Base-by-base conservation (phyloP, 2,888 invertebrate genomes). In the Chrysodeixis includens region DNA sequence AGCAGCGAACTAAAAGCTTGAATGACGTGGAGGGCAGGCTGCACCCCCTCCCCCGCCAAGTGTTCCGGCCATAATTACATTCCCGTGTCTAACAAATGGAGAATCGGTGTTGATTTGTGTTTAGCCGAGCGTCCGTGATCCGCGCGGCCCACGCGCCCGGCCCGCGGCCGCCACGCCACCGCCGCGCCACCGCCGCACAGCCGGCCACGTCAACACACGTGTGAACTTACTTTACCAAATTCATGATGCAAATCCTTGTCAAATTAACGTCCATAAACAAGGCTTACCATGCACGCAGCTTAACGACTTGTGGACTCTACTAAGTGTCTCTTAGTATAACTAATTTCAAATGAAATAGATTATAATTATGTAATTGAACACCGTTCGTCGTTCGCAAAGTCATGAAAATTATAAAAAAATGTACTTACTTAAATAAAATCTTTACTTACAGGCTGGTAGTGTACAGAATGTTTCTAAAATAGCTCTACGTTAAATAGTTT, bases 81-180 rank as follows among this genome's bases (percentile, higher is more conserved):
- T 95, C 94, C 93, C 94, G 93, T 95, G 95, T 95, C 95, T 95
- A 95, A 95, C 95, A 95, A 95, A 95, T 95, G 95, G 95, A 95
- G 95, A 95, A 95, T 95, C 95, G 94, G 92, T 95, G 95, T 95
- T 95, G 95, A 95, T 95, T 95, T 95, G 95, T 94, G 95, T 95
- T 93, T 92, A 92, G 94, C 90, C 86, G 87, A 82, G 86, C 90
- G 90, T 87, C 91, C 88, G 89, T 89, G 92, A 91, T 92, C 92
- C 88, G 83, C 83, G 83, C 84, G 83, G 82, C 85, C 86, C 81
- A 72, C 64, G 74, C 49, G 53, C 46, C 62, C 73, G 62, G 54
- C 66, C 66, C 74, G 74, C 49, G 56, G 20, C 56, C 70, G 71
- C 32, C 70, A 32, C 73, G 71, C 44, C 30, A 9, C 30, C 57